These are phyloP conservation scores for Pitangus sulphuratus DNA, from an alignment of 2,797 vertebrate species.

Conservation along the genomic window DNA sequence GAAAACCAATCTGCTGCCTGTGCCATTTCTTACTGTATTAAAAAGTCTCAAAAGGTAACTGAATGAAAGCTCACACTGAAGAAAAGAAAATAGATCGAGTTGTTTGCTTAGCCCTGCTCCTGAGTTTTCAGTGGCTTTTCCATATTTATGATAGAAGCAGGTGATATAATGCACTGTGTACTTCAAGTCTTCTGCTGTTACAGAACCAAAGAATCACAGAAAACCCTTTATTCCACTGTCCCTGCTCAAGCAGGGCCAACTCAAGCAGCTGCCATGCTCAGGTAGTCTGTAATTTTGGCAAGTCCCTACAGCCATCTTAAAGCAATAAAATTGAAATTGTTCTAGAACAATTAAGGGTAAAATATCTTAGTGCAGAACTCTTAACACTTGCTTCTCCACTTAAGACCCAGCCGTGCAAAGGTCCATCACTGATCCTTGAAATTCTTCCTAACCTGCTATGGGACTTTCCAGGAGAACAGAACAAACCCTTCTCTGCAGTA, in stretches of 20 bases:
- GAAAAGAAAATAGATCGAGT: background rate
- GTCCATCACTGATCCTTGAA: background rate
- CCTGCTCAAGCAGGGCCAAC: background rate
- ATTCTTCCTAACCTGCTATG: background rate
- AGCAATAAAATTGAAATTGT: background rate
- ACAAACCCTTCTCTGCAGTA: rapidly evolving
- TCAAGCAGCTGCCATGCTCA: background rate
- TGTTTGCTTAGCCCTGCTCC: background rate
- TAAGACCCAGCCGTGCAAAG: background rate
- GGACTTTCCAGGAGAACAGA: background rate
- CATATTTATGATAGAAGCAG: background rate
- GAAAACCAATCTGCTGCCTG: background rate
- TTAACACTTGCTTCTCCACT: background rate
- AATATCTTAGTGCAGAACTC: background rate
- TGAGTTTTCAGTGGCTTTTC: background rate
- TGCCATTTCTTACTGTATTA: background rate
- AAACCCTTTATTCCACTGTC: background rate
- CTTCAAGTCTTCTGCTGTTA: background rate
- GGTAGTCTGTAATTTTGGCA: background rate
- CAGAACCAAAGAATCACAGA: background rate
- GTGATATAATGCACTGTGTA: background rate
- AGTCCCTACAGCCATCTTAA: background rate
- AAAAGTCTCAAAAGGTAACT: background rate
- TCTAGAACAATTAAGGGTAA: background rate
- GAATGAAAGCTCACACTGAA: background rate